Evolutionary conservation across 2,113 vertebrate genomes (phyloP).

Genomic region (Sialia sialis): DNA sequence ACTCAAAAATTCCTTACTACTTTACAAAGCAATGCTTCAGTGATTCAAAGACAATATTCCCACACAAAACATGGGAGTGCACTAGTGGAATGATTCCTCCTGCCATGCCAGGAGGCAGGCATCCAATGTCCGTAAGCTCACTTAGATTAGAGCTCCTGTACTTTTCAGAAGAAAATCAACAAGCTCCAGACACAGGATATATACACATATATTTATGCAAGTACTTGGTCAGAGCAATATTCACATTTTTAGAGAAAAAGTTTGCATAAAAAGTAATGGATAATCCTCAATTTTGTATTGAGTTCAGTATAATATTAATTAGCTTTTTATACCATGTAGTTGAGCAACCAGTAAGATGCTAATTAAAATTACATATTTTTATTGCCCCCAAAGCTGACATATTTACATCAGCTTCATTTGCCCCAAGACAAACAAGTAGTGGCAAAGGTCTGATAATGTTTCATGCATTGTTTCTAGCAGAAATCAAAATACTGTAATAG

Average conservation of each 20-base stretch:
- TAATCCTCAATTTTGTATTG: background rate
- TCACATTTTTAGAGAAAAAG: background rate
- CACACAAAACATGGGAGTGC: background rate
- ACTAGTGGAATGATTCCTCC: background rate
- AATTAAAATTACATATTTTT: background rate
- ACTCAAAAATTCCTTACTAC: background rate
- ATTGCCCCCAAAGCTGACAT: background rate
- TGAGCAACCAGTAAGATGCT: background rate
- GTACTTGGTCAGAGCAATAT: background rate
- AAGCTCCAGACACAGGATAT: background rate
- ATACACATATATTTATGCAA: background rate
- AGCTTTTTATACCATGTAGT: background rate
- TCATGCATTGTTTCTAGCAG: conserved; percentile 13
- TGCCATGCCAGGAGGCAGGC: background rate
- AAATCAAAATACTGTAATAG: conserved; percentile 52
- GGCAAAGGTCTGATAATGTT: conserved; percentile 14
- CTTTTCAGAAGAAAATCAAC: background rate
- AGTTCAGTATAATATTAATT: background rate
- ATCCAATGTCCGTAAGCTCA: background rate
- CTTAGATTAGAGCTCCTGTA: background rate
- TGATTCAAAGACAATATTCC: background rate
- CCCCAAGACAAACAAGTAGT: background rate
- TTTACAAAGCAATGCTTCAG: background rate
- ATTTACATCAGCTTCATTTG: background rate
- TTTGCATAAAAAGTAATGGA: background rate